Percentiles rank a stretch among this genome's conserved stretches.
phyloP scores from a whole-genome alignment of 2,113 vertebrate species.

The Menura novaehollandiae region DNA sequence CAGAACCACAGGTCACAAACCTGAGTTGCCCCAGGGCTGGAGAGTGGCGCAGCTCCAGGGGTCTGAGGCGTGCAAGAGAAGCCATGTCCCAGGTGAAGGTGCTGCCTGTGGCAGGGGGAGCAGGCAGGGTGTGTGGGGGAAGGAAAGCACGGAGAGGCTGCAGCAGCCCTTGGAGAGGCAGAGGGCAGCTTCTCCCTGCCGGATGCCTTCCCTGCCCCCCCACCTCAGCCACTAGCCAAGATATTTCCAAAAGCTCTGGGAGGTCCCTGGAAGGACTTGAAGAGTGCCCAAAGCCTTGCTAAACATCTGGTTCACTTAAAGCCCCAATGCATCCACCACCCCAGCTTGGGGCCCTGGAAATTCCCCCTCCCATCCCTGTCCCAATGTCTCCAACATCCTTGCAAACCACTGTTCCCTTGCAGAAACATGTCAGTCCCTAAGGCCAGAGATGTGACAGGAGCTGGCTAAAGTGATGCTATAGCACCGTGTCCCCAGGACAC shows the following conservation, averaged over 20 bases:
- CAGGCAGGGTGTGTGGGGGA: too few relatives aligned
- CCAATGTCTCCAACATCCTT: neutral
- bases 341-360: neutral
- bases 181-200: neutral
- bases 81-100: fast-evolving
- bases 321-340: neutral
- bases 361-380: neutral
- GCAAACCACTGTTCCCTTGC: neutral
- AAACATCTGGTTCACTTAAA: neutral
- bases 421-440: neutral
- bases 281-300: neutral
- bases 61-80: neutral
- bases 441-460: neutral
- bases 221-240: neutral
- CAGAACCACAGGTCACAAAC: fast-evolving
- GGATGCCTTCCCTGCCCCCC: neutral
- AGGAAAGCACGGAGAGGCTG: neutral
- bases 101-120: fast-evolving
- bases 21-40: neutral
- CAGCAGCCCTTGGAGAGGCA: neutral
- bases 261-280: neutral
- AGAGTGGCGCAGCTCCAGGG: neutral
- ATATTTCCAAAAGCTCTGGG: neutral
- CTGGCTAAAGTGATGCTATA: neutral
- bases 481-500: neutral